Conservation (phyloP, 2,113 vertebrate species). For the Bos javanicus region DNA sequence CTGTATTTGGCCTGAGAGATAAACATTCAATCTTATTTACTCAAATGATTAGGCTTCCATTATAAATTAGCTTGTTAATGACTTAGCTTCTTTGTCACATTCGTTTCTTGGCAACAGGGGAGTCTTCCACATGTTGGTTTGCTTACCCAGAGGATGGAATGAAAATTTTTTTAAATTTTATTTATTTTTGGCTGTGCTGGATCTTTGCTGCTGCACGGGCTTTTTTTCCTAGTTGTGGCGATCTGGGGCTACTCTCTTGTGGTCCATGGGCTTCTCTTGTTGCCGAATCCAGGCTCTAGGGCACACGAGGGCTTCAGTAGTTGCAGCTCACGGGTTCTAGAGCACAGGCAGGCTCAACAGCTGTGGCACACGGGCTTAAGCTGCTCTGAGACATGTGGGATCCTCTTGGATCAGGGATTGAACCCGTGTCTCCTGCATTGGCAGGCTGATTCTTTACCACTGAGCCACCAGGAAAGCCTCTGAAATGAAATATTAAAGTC, state of each 20-base stretch:
- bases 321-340: not conserved
- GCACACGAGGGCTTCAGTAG: not conserved
- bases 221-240: not conserved
- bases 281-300: not conserved
- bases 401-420: not conserved
- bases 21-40: not conserved
- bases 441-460: not conserved
- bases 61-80: not conserved
- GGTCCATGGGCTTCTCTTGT: not conserved
- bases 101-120: not conserved
- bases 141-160: not conserved
- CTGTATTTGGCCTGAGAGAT: not conserved
- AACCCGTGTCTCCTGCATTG: not conserved
- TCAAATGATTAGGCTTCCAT: not conserved
- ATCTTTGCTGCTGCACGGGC: not conserved
- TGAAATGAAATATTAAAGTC: not conserved
- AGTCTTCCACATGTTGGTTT: not conserved
- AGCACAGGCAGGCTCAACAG: not conserved
- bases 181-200: not conserved
- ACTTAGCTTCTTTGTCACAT: not conserved
- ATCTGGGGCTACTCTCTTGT: not conserved
- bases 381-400: not conserved
- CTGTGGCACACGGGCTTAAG: not conserved
- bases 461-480: not conserved
- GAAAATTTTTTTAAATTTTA: fast-evolving